Conservation (phyloP, 2,888 invertebrate species). For the Drosophila borealis region DNA sequence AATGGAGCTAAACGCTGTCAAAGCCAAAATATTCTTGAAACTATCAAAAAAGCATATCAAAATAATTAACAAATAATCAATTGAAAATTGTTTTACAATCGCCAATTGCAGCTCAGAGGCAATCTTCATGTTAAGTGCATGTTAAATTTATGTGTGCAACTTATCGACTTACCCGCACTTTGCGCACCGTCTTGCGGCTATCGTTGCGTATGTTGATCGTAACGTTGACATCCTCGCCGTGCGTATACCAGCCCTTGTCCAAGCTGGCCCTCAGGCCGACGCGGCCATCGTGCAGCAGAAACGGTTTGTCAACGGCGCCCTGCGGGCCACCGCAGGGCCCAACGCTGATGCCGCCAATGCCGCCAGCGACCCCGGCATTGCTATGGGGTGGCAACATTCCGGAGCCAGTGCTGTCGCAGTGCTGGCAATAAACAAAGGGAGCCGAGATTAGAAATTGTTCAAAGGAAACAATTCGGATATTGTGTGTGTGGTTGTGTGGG, state of each 20-base stretch:
- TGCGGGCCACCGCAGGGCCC: conserved; percentile 87
- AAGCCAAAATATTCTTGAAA: no score
- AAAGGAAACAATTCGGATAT: neutral
- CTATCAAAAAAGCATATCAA: no score
- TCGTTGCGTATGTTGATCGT: conserved; percentile 91
- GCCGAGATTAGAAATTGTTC: neutral
- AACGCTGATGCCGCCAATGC: conserved; percentile 70
- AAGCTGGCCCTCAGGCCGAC: conserved; percentile 92
- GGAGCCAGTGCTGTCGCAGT: conserved; percentile 59
- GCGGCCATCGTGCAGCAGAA: conserved; percentile 93
- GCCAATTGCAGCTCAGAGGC: no score
- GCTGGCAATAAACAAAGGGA: conserved; percentile 36
- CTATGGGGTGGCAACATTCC: conserved; percentile 64
- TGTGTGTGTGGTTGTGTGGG: neutral
- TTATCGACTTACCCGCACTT: conserved; percentile 89
- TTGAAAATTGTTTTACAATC: no score
- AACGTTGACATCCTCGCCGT: conserved; percentile 92
- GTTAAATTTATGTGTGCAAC: no score
- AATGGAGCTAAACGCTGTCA: no score
- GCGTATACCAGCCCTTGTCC: conserved; percentile 93
- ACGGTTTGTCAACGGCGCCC: conserved; percentile 92
- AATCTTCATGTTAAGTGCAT: no score
- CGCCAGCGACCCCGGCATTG: conserved; percentile 63
- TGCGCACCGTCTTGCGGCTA: conserved; percentile 92
- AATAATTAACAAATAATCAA: no score